Evolutionary conservation across 2,113 vertebrate genomes (phyloP).

Genomic region (Callithrix jacchus): DNA sequence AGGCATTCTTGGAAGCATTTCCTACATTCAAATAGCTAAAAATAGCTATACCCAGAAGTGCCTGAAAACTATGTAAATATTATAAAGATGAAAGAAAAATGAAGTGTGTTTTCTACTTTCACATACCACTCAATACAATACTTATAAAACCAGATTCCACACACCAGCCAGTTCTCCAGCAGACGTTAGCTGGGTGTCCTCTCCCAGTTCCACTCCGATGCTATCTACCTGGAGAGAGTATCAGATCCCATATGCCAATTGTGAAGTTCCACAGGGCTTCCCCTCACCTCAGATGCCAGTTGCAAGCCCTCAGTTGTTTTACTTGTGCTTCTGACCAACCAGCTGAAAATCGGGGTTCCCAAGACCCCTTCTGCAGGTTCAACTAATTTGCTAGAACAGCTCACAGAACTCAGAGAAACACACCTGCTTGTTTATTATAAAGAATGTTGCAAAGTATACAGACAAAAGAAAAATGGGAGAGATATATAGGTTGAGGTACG

Average conservation of each 20-base stretch:
- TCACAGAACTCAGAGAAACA: not conserved
- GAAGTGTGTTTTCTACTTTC: not conserved
- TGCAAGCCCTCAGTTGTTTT: not conserved
- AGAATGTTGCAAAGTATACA: not conserved
- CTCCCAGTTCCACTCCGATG: not conserved
- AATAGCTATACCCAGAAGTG: not conserved
- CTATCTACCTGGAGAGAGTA: not conserved
- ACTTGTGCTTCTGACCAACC: not conserved
- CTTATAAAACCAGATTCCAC: not conserved
- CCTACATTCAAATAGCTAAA: not conserved
- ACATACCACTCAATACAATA: not conserved
- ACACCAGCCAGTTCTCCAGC: not conserved
- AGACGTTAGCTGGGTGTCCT: not conserved
- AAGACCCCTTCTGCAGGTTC: not conserved
- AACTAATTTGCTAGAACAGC: not conserved
- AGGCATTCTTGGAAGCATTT: not conserved
- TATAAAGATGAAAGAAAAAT: not conserved
- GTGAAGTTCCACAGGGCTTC: not conserved
- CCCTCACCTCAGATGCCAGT: not conserved
- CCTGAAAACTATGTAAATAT: not conserved
- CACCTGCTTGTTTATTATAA: not conserved
- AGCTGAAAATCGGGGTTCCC: not conserved
- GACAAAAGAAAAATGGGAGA: not conserved
- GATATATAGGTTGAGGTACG: not conserved
- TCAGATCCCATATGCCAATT: not conserved